These are phyloP conservation scores for Drosophila austrosaltans DNA, from an alignment of 2,888 invertebrate species.

Conservation along the genomic window DNA sequence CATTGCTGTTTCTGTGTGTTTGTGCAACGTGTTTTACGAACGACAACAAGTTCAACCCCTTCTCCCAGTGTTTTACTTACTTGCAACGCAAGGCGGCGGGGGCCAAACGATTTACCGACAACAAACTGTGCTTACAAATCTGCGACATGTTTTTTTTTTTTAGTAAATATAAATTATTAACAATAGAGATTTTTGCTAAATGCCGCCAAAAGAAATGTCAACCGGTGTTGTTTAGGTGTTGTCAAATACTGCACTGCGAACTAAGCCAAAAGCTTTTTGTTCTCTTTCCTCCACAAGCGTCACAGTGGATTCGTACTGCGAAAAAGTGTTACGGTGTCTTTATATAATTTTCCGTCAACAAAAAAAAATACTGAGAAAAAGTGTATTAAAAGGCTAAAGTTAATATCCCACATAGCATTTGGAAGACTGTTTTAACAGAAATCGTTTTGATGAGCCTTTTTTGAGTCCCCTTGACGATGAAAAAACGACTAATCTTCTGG, in stretches of 20 bases:
- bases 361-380: no score
- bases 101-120: slow-evolving; percentile 60
- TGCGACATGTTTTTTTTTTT: slow-evolving; percentile 59
- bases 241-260: slow-evolving; percentile 16
- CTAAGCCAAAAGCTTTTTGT: slow-evolving; percentile 2
- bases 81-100: slow-evolving; percentile 61
- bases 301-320: neutral
- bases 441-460: no score
- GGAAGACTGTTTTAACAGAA: no score
- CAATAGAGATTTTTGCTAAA: slow-evolving; percentile 17
- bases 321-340: no score
- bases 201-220: slow-evolving; percentile 27
- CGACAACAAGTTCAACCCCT: slow-evolving; percentile 17
- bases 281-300: neutral
- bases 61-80: slow-evolving; percentile 48
- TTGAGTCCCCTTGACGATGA: no score
- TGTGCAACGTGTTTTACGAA: slow-evolving; percentile 49
- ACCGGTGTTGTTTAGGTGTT: slow-evolving; percentile 19
- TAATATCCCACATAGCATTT: no score
- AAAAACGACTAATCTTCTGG: no score
- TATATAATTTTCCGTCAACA: no score
- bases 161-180: slow-evolving; percentile 24
- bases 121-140: slow-evolving; percentile 58
- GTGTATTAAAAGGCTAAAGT: no score
- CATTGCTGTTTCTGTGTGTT: slow-evolving; percentile 29